Base-by-base conservation (phyloP, 23 tunicate species). In the Trididemnum miniatum region DNA sequence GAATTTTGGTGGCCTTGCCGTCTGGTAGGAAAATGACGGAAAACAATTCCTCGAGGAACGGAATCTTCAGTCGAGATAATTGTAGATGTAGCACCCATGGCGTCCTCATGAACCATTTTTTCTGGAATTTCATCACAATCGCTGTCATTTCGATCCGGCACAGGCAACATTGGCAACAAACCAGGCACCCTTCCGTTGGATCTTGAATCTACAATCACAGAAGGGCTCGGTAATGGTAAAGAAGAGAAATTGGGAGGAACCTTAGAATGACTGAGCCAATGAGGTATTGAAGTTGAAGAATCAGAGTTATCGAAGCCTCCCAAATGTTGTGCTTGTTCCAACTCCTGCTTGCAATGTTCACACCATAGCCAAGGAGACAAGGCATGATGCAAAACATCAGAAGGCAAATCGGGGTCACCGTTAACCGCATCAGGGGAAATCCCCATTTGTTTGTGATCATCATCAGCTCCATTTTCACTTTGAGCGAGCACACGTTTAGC, bases 101-200 rank as follows among this genome's bases (percentile, higher is more conserved):
- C 30, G 37, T 69, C 39, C 20, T 15, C 7, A 4, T 24, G 18
- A 18, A 23, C 26, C 9, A 28, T 30, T 27, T 71, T 32, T 40
- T 86, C 80, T 39, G 82, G 62, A 1, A 82, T 66, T 35, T 92
- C 91, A 30, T 92, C 97, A 75, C 71, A 93, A 39, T 93, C 98
- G 74, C 98, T 93, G 69, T 91, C 97, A 76, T 83, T 79, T 66
- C 83, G 85, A n/a, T 72, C 91, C 20, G 94, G 89, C 5, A 93
- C 72, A 36, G 98, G 98, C 25, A 82, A 84, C 98, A 93, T 93
- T n/a, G 98, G 98, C 23, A 93, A 51, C 36, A 93, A 71, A 31
- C 57, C 65, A 79, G 80, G 29, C 34, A 35, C 67, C 54, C 39
- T 59, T 27, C 35, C 12, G 9, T 24, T 7, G 0, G 79, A 31